Evolutionary conservation across 2,888 invertebrate species (phyloP).

Genomic region (Agonopterix arenella): DNA sequence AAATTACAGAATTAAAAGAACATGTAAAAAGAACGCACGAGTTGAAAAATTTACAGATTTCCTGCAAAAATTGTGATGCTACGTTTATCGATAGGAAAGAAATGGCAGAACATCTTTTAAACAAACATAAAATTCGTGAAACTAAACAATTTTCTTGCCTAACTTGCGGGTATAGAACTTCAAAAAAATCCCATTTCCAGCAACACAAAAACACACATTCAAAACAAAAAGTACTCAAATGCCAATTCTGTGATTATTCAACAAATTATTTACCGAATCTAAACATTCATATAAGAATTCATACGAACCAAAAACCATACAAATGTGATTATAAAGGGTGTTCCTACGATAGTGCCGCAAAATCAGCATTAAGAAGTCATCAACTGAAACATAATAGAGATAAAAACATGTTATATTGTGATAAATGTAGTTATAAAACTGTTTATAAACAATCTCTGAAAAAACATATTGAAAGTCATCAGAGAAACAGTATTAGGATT

Average conservation of each 20-base stretch:
- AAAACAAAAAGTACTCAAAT: conserved; percentile 17
- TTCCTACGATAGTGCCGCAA: conserved; percentile 19
- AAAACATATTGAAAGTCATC: conserved; percentile 33
- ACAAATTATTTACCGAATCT: conserved; percentile 32
- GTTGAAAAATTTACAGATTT: conserved; percentile 13
- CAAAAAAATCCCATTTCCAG: conserved; percentile 26
- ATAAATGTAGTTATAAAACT: conserved; percentile 41
- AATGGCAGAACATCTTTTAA: conserved; percentile 18
- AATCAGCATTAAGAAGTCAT: conserved; percentile 35
- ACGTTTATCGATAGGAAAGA: conserved; percentile 16
- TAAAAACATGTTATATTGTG: conserved; percentile 35
- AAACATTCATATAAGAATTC: conserved; percentile 31
- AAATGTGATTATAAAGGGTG: conserved; percentile 21
- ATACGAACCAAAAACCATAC: conserved; percentile 24
- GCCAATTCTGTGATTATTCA: conserved; percentile 26
- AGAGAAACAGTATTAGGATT: conserved; percentile 20
- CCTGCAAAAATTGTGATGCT: conserved; percentile 25
- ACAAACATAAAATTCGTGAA: conserved; percentile 16
- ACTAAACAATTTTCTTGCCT: conserved; percentile 15
- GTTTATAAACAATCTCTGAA: conserved; percentile 37
- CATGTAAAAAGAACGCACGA: conserved; percentile 18
- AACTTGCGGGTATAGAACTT: conserved; percentile 30
- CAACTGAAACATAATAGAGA: conserved; percentile 29
- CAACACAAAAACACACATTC: conserved; percentile 28
- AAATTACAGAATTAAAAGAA: conserved; percentile 15